Evolutionary conservation across 2,888 invertebrate species (phyloP).

Genomic region (Plebejus melissa): DNA sequence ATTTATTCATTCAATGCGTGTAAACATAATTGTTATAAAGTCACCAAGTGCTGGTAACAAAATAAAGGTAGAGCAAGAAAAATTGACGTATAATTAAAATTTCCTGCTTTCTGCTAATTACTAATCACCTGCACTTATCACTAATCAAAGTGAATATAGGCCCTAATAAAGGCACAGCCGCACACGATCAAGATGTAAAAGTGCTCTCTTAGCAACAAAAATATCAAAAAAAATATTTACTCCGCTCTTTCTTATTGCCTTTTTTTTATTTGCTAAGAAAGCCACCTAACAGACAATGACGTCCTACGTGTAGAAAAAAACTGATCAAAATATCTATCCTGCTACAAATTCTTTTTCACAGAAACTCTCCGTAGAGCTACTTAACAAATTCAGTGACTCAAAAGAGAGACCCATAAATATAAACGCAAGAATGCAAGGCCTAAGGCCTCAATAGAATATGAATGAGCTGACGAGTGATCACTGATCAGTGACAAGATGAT

Average conservation of each 20-base stretch:
- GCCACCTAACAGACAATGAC: too few relatives aligned
- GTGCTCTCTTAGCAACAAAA: too few relatives aligned
- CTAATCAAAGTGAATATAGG: too few relatives aligned
- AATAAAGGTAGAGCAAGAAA: neutral
- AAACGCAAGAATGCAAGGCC: slow-evolving; percentile 8
- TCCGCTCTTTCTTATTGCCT: too few relatives aligned
- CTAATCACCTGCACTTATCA: too few relatives aligned
- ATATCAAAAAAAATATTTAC: too few relatives aligned
- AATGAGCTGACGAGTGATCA: slow-evolving; percentile 20
- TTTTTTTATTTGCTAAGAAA: too few relatives aligned
- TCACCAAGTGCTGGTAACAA: neutral
- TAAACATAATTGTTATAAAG: neutral
- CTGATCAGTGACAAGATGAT: slow-evolving; percentile 13
- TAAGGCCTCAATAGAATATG: slow-evolving; percentile 20
- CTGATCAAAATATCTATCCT: too few relatives aligned
- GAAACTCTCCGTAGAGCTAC: neutral
- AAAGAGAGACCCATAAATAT: neutral
- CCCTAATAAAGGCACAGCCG: too few relatives aligned
- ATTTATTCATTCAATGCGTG: neutral
- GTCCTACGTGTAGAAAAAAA: neutral
- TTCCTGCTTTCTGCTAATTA: too few relatives aligned
- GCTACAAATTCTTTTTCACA: neutral
- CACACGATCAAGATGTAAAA: too few relatives aligned
- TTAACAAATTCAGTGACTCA: neutral
- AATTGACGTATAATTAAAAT: too few relatives aligned